Base-by-base conservation (phyloP, 2,888 invertebrate species). In the Merodon equestris region DNA sequence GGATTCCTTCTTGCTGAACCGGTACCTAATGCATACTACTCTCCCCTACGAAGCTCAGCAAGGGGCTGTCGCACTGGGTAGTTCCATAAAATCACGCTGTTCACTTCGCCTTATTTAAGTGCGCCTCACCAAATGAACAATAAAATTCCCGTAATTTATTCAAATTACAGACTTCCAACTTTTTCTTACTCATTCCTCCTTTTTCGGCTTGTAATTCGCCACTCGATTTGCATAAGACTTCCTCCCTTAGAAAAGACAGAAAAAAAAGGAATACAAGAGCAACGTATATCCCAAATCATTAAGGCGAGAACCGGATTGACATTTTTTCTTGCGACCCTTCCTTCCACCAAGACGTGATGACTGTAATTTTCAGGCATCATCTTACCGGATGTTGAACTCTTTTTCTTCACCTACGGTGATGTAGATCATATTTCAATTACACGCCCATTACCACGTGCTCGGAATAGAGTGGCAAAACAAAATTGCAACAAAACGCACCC, bases 391-490 rank as follows among this genome's bases (percentile, higher is more conserved):
- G 79, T 68, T 48, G 27, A 70, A 79, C 79, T 74, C 79, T 79
- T 79, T 72, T 60, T 57, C 51, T 47, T 19, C 40, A 10, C 7
- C 48, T 42, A 36, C 44, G 45, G 36, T 17, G 17, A 27, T 63
- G 51, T 50, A 64, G 74, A 79, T 79, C 79, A 56, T 68, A 63
- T 79, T 79, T 74, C 79, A 74, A 79, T 79, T 79, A 74, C 58
- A 79, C 74, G 74, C 74, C 74, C 79, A 79, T 79, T 79, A 79
- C 64, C 79, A 79, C 74, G 79, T 79, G 79, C 79, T 64, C 44
- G 14, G 45, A 36, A 40, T 27, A 7, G 17, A 17, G 18, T 38
- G 9, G 27, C 48, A 56, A 0, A 13, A 42, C 19, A 9, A 64
- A 54, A 64, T 42, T 64, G 61, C 53, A 77, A 68, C 50, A 42